Evolutionary conservation across 1,140 invertebrate genomes (phyloP).

Genomic region (Oscheius sp.): DNA sequence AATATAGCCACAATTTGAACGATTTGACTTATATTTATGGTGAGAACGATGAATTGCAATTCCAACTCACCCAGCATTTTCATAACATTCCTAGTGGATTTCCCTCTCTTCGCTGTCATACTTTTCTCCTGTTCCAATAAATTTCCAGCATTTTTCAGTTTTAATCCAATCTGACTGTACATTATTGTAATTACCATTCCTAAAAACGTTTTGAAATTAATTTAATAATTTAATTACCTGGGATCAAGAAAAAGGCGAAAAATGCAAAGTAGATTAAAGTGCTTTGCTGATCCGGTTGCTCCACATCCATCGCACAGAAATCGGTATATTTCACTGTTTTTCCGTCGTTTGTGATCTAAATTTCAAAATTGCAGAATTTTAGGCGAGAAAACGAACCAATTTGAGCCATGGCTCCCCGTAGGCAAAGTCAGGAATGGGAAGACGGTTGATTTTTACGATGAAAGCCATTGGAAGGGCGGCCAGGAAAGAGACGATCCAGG

Average conservation of each 20-base stretch:
- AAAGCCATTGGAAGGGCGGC: slow-evolving; percentile 52
- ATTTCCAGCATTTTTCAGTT: slow-evolving; percentile 34
- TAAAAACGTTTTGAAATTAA: too few relatives aligned
- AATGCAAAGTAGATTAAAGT: slow-evolving; percentile 38
- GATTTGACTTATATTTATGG: too few relatives aligned
- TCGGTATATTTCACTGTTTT: slow-evolving; percentile 44
- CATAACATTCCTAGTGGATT: slow-evolving; percentile 40
- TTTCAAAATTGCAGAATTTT: not conserved
- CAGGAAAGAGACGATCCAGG: slow-evolving; percentile 53
- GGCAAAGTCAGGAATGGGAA: slow-evolving; percentile 49
- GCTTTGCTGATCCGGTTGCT: slow-evolving; percentile 21
- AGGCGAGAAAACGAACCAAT: not conserved
- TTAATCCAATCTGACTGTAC: slow-evolving; percentile 52
- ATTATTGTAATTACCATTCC: slow-evolving; percentile 55
- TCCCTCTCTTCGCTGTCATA: slow-evolving; percentile 9
- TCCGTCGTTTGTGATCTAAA: slow-evolving; percentile 40
- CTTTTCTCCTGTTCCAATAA: slow-evolving; percentile 27
- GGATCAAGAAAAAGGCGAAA: slow-evolving; percentile 38
- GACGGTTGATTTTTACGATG: slow-evolving; percentile 53
- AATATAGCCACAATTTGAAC: too few relatives aligned
- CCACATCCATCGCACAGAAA: slow-evolving; percentile 50
- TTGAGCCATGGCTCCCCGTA: slow-evolving; percentile 37
- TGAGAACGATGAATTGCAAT: too few relatives aligned
- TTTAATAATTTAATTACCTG: slow-evolving; percentile 18
- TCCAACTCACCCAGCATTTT: slow-evolving; percentile 51